These are phyloP conservation scores for Genyomyrus donnyi DNA, from an alignment of 2,113 vertebrate genomes.

Conservation along the genomic window DNA sequence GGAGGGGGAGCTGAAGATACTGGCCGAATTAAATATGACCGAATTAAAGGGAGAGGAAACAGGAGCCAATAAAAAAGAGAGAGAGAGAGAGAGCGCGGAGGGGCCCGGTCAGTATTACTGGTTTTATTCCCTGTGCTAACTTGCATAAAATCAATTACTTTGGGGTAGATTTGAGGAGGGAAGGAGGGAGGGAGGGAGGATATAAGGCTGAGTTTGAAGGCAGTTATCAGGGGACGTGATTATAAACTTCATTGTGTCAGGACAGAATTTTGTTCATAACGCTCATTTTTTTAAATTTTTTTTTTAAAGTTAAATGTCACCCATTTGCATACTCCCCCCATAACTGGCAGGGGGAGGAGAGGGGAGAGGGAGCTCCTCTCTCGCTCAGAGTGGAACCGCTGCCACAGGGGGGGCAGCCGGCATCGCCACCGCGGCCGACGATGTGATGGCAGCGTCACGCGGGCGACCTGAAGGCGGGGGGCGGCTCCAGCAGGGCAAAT, in stretches of 20 bases:
- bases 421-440: background rate
- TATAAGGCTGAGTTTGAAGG: constrained; percentile 6
- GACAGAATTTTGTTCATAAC: constrained; percentile 6
- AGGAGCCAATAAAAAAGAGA: background rate
- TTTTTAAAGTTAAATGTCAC: constrained; percentile 20
- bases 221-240: constrained; percentile 13
- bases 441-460: background rate
- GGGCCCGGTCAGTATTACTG: background rate
- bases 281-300: background rate
- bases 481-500: background rate
- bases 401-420: background rate
- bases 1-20: background rate
- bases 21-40: constrained; percentile 3
- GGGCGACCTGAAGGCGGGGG: background rate
- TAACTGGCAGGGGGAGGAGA: background rate
- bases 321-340: constrained; percentile 9
- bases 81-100: background rate
- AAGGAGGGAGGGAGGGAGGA: too few relatives aligned
- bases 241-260: constrained; percentile 11
- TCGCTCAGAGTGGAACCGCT: background rate
- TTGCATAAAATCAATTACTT: constrained; percentile 19
- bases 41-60: constrained; percentile 14
- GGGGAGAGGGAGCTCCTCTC: background rate
- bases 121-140: constrained; percentile 4
- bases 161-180: background rate